Percentiles rank a stretch among this genome's conserved stretches.
These are phyloP conservation scores for Protaetia brevitarsis DNA, from an alignment of 1,140 invertebrate genomes.

Conservation along the genomic window DNA sequence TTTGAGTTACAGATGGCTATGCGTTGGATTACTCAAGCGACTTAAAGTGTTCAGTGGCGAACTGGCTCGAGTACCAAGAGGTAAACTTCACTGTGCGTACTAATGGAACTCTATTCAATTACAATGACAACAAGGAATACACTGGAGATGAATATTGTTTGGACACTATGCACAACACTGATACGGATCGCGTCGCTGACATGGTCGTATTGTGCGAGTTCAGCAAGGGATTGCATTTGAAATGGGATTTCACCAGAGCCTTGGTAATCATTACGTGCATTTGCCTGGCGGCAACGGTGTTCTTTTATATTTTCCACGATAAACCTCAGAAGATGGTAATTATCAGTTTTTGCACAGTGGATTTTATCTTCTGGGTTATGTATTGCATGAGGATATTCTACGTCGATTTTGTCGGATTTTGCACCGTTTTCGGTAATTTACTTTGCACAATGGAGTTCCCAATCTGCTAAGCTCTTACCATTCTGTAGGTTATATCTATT, in stretches of 20 bases:
- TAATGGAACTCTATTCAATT: neutral
- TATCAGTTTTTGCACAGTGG: neutral
- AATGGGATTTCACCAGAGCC: neutral
- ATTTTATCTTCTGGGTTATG: neutral
- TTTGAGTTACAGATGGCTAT: neutral
- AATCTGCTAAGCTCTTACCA: neutral
- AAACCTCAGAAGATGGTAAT: neutral
- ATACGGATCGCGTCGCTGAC: neutral
- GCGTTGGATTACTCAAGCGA: neutral
- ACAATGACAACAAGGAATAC: neutral
- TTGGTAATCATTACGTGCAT: neutral
- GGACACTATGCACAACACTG: neutral
- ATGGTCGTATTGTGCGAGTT: neutral
- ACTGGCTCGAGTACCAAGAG: neutral
- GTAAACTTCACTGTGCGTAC: neutral
- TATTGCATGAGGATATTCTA: neutral
- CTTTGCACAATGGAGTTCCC: neutral
- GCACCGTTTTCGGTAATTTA: conserved; percentile 4
- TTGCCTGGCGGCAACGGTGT: neutral
- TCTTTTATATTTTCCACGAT: neutral
- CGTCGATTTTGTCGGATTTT: neutral
- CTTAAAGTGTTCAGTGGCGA: neutral
- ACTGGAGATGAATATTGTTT: neutral
- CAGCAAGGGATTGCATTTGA: neutral
- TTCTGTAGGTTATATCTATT: neutral